phyloP scores from a whole-genome alignment of 2,113 vertebrate species.

The Struthio camelus region DNA sequence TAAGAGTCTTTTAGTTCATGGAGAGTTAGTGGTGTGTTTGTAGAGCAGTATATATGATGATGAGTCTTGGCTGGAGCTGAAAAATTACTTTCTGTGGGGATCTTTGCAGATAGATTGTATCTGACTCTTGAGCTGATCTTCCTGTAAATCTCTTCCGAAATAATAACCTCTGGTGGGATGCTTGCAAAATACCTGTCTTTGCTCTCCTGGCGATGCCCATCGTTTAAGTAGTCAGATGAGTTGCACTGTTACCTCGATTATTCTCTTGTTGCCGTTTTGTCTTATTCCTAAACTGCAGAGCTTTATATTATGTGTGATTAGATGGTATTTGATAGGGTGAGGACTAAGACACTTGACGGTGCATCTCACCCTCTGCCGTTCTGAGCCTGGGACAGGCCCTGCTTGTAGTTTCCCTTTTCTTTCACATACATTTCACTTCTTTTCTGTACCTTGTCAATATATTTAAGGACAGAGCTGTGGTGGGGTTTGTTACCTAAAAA shows the following conservation, averaged over 20 bases:
- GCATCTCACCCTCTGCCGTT: background rate
- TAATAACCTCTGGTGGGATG: background rate
- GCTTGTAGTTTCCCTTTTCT: background rate
- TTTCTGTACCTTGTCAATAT: background rate
- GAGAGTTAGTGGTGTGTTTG: background rate
- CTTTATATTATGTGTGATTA: background rate
- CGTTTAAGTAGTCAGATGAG: accelerated
- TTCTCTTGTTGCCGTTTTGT: background rate
- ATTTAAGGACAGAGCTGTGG: background rate
- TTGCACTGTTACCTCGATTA: background rate
- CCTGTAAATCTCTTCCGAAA: background rate
- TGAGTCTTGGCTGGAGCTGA: background rate
- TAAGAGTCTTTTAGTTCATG: background rate
- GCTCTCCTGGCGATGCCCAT: background rate
- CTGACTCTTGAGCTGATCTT: background rate
- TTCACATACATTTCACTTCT: background rate
- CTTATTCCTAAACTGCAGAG: background rate
- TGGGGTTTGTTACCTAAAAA: background rate
- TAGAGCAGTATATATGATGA: background rate
- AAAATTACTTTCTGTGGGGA: background rate
- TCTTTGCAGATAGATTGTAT: background rate
- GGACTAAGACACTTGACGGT: background rate
- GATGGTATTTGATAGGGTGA: background rate
- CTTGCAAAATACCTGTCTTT: background rate
- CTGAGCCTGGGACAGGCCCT: background rate